Percentiles rank a stretch among this genome's conserved stretches.
Evolutionary conservation across 2,113 vertebrate species (phyloP).

Genomic region (Hydrochoerus hydrochaeris): DNA sequence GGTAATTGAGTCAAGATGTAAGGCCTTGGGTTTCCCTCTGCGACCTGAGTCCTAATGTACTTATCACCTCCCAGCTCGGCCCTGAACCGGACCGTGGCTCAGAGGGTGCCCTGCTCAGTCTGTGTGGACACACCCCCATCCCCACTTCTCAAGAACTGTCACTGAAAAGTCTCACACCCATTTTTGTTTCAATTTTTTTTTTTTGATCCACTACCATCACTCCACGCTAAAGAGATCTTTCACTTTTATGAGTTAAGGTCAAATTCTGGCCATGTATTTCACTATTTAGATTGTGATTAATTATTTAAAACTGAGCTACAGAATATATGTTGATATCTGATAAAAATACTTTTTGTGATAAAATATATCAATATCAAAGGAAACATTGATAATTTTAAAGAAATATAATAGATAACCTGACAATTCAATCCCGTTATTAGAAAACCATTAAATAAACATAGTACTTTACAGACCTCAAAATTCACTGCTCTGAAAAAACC

Average conservation of each 20-base stretch:
- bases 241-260: neutral
- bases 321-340: slow-evolving; percentile 7
- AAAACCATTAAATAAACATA: neutral
- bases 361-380: neutral
- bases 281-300: neutral
- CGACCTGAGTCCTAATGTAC: slow-evolving; percentile 49
- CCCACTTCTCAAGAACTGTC: neutral
- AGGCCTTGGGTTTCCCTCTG: slow-evolving; percentile 64
- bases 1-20: slow-evolving; percentile 65
- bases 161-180: neutral
- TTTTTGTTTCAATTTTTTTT: neutral
- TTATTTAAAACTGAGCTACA: neutral
- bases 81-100: slow-evolving; percentile 23
- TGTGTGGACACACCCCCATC: neutral
- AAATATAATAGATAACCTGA: slow-evolving; percentile 6
- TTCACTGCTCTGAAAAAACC: slow-evolving; percentile 1
- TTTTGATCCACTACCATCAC: neutral
- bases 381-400: slow-evolving; percentile 12
- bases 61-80: neutral
- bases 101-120: slow-evolving; percentile 13
- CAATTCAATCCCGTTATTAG: neutral
- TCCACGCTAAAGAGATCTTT: neutral
- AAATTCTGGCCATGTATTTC: neutral
- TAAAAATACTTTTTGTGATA: slow-evolving; percentile 30
- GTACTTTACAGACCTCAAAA: neutral